Evolutionary conservation across 1,140 invertebrate species (phyloP).

Genomic region (Trachymyrmex cornetzi): DNA sequence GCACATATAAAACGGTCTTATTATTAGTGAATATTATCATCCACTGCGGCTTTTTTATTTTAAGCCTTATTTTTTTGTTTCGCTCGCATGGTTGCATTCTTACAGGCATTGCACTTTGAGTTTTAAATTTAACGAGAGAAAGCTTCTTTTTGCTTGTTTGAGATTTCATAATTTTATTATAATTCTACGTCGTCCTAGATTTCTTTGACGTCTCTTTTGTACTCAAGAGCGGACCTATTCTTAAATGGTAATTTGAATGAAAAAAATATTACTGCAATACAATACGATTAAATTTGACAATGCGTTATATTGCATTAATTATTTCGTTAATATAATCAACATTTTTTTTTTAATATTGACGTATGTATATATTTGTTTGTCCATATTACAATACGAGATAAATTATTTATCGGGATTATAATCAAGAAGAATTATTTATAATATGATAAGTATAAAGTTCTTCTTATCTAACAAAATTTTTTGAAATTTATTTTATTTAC

Average conservation of each 20-base stretch:
- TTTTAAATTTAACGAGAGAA: not conserved
- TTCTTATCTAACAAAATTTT: not conserved
- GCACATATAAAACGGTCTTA: too few relatives aligned
- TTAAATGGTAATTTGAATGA: not conserved
- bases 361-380: not conserved
- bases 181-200: not conserved
- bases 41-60: not conserved
- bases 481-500: not conserved
- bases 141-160: not conserved
- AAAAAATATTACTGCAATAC: not conserved
- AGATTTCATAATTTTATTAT: constrained; percentile 26
- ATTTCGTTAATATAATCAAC: not conserved
- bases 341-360: not conserved
- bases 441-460: constrained; percentile 2
- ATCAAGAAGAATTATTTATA: not conserved
- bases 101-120: not conserved
- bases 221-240: not conserved
- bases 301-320: not conserved
- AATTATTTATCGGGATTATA: not conserved
- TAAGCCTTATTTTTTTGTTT: not conserved
- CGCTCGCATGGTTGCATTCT: not conserved
- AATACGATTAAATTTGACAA: not conserved
- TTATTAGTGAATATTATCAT: not conserved
- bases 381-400: not conserved
- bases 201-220: not conserved